Evolutionary conservation across 2,888 invertebrate species (phyloP), one percentile per base, ranked within the genome.

Genomic region (Tenthredo distinguenda): DNA sequence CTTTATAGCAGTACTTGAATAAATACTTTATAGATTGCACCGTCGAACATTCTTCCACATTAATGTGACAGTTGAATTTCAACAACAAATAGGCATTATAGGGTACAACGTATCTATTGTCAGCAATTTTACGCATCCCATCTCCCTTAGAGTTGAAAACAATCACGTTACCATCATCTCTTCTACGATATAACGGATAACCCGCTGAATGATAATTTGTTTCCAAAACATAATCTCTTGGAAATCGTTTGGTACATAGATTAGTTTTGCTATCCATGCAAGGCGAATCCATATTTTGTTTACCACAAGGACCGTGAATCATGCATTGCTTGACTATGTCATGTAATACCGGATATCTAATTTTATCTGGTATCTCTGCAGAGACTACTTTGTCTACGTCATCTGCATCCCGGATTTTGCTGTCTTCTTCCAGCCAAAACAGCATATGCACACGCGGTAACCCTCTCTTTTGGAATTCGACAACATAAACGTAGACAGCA

Each of bases 61-160:
- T 89, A 21, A 88, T 86, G 83, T 88, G 88, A 58, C 81, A 85
- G 76, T 87, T 85, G 76, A 86, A 88, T 86, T 87, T 86, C n/a
- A 84, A 81, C 12, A 86, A 43, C 4, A 87, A 50, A 72, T 87
- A 88, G 47, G 88, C 86, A 87, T 88, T 88, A 34, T 88, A 90
- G 15, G 90, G 90, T 12, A 91, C 90, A 31, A 90, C 88, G 87
- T 88, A 91, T 7, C 87, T 84, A 84, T 91, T 91, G 79, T 91
- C 90, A 47, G 90, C 65, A 77, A 55, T 58, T 34, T 71, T 37
- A 18, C 85, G 84, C 7, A 7, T 58, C n/a, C 55, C n/a, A 18
- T 58, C 55, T 21, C 21, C 7, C 21, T 58, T 58, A 6, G 55
- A 58, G 3, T 58, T n/a, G n/a, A 58, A 58, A 58, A 58, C n/a